Percentiles rank a stretch among this genome's conserved stretches.
These are phyloP conservation scores for Onychostoma macrolepis DNA, from an alignment of 2,113 vertebrate species.

Conservation along the genomic window DNA sequence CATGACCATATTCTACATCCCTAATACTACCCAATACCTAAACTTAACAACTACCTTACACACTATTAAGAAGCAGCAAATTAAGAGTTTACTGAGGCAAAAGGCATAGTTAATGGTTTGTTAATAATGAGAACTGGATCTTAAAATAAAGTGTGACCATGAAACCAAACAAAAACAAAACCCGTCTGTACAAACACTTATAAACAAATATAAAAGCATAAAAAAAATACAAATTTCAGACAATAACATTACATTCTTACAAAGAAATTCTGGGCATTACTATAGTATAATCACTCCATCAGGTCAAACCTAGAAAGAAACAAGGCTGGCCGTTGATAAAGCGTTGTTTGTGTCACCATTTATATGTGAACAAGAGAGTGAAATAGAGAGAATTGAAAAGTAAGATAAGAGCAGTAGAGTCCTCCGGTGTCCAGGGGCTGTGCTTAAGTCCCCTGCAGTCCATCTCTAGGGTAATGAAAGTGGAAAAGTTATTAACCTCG, in stretches of 20 bases:
- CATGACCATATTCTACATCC: too few relatives aligned
- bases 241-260: neutral
- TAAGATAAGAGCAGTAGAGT: constrained; percentile 52
- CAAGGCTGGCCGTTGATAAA: neutral
- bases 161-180: too few relatives aligned
- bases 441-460: constrained; percentile 75
- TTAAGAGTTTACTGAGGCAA: too few relatives aligned
- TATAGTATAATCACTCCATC: neutral
- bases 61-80: too few relatives aligned
- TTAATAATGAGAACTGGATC: too few relatives aligned
- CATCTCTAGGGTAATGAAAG: constrained; percentile 77
- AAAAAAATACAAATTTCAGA: neutral
- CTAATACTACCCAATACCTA: too few relatives aligned
- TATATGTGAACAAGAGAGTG: constrained; percentile 58
- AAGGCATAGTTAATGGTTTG: too few relatives aligned
- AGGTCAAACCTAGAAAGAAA: neutral
- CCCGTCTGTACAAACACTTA: neutral
- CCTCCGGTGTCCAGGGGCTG: constrained; percentile 60
- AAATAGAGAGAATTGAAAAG: constrained; percentile 58
- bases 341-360: neutral
- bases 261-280: neutral
- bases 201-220: too few relatives aligned
- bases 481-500: constrained; percentile 79
- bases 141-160: too few relatives aligned
- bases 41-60: too few relatives aligned